Evolutionary conservation across 2,113 vertebrate genomes (phyloP).

Genomic region (Callospermophilus lateralis): DNA sequence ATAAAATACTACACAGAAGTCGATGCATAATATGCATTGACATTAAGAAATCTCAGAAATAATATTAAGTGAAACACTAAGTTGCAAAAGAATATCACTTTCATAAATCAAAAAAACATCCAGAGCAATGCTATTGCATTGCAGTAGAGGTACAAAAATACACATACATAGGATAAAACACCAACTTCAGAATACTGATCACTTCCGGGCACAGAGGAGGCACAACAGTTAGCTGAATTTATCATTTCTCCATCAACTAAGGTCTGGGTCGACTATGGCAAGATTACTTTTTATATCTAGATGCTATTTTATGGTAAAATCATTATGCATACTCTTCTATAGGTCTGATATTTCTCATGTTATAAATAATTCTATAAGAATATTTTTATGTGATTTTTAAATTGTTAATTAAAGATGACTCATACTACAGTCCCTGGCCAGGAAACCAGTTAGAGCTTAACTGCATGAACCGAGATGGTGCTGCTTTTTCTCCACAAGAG

Average conservation of each 20-base stretch:
- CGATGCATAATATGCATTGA: background rate
- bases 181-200: background rate
- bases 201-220: background rate
- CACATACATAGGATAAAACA: background rate
- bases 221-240: background rate
- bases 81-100: background rate
- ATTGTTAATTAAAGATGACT: background rate
- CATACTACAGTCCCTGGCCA: background rate
- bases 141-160: background rate
- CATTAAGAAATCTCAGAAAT: background rate
- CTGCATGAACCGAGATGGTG: background rate
- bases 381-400: background rate
- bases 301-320: background rate
- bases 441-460: background rate
- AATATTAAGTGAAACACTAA: conserved; percentile 14
- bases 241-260: background rate
- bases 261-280: background rate
- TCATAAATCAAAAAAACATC: background rate
- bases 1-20: background rate
- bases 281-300: background rate
- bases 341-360: background rate
- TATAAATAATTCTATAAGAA: background rate
- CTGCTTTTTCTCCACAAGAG: background rate
- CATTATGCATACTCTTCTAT: background rate
- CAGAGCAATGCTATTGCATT: background rate